Conservation (phyloP, 2,113 vertebrate genomes). For the Epinephelus moara region DNA sequence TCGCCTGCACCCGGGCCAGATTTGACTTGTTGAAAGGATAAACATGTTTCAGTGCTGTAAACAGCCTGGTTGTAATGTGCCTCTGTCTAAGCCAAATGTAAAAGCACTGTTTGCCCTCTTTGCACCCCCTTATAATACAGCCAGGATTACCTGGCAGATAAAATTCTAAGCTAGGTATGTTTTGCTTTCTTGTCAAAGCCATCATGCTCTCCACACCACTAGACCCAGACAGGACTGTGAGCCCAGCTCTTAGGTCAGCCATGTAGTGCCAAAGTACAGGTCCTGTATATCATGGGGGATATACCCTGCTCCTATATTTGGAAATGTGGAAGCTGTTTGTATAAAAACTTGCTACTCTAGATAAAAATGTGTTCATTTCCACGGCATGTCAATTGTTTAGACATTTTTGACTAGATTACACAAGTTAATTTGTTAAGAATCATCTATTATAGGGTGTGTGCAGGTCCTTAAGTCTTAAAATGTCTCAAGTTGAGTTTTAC, state of each 20-base stretch:
- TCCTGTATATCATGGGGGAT: slow-evolving; percentile 8
- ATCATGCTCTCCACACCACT: slow-evolving; percentile 51
- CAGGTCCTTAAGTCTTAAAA: too few species aligned
- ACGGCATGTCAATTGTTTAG: not conserved
- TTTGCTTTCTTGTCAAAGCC: slow-evolving; percentile 40
- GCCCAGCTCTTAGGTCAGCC: slow-evolving; percentile 8
- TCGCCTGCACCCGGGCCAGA: slow-evolving; percentile 33
- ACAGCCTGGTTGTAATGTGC: slow-evolving; percentile 29
- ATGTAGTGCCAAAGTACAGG: not conserved
- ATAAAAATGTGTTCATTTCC: not conserved
- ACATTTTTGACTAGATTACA: not conserved
- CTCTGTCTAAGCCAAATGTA: slow-evolving; percentile 44
- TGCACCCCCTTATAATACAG: slow-evolving; percentile 43
- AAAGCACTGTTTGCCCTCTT: slow-evolving; percentile 34
- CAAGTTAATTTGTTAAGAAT: not conserved
- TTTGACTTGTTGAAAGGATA: slow-evolving; percentile 56
- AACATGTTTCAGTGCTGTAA: slow-evolving; percentile 45
- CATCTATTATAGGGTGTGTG: too few species aligned
- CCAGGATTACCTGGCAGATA: slow-evolving; percentile 50
- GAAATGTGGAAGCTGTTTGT: not conserved
- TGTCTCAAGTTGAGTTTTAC: too few species aligned
- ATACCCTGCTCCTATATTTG: not conserved
- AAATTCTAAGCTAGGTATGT: slow-evolving; percentile 37
- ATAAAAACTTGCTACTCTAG: not conserved
- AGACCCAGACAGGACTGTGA: slow-evolving; percentile 20